Base-by-base conservation (phyloP, 2,113 vertebrate species). In the Tamias sibiricus region DNA sequence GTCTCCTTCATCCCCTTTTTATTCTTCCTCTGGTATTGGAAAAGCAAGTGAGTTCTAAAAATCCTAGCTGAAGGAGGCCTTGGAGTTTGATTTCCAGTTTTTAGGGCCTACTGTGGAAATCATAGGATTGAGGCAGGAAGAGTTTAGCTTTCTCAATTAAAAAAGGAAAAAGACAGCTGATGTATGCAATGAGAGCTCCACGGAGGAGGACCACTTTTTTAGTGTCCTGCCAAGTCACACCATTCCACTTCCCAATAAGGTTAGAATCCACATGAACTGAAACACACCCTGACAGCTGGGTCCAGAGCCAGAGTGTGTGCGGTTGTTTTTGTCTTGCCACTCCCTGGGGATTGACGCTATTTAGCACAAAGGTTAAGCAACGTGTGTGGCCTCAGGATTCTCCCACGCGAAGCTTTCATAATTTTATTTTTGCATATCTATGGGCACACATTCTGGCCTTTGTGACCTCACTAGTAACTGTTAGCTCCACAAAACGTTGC, bases 331-430 rank as follows among this genome's bases (percentile, higher is more conserved):
- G 86, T 91, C 87, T 96, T 98, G 94, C 87, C 90, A 75, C 92
- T 98, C 1, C 13, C 92, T 97, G 94, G 84, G 97, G 97, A 97
- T 97, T 97, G 97, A 96, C 98, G 93, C 97, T 86, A 90, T 98
- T 97, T 97, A 97, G 95, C 97, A 91, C 69, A 92, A 94, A 98
- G 90, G 86, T 94, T 92, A 96, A 96, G 93, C 98, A 98, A 97
- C 94, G 82, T 97, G 98, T 97, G 98, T 98, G 98, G 98, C 98
- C 98, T 97, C 62, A 90, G 95, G 86, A 92, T 96, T 98, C 95
- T 86, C 85, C 96, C 97, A 97, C 88, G 94, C 96, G 97, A 98
- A 95, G 98, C 96, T 98, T 98, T 95, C 88, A 6, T 92, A 88
- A 64, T 97, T 97, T 98, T 95, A 74, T 80, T 92, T 72, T 94